phyloP scores from a whole-genome alignment of 2,888 invertebrate species.

The Dioctria rufipes region DNA sequence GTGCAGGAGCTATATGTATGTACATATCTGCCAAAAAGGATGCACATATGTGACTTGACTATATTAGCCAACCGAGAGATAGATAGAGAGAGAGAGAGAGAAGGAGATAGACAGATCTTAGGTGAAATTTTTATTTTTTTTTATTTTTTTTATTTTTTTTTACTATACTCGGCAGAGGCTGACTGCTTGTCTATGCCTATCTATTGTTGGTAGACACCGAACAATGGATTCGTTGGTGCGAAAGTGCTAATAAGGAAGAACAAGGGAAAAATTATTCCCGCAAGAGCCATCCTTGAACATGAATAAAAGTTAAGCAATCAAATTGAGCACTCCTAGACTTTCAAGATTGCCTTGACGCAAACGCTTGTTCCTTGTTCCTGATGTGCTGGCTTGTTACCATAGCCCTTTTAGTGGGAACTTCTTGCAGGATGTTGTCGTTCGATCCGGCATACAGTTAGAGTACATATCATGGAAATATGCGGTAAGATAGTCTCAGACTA shows the following conservation, averaged over 20 bases:
- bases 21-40: neutral
- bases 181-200: neutral
- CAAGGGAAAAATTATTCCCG: constrained; percentile 47
- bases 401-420: constrained; percentile 9
- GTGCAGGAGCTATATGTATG: neutral
- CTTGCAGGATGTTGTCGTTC: constrained; percentile 1
- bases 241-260: constrained; percentile 45
- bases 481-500: constrained; percentile 1
- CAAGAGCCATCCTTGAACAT: constrained; percentile 41
- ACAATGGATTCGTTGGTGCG: constrained; percentile 43
- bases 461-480: constrained; percentile 2
- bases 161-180: constrained; percentile 27
- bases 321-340: constrained; percentile 39
- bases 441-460: neutral
- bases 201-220: constrained; percentile 34
- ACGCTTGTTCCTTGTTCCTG: neutral
- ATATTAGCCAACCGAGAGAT: constrained; percentile 35
- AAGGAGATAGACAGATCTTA: neutral
- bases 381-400: neutral
- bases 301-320: constrained; percentile 46
- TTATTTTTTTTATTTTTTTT: neutral
- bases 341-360: constrained; percentile 24
- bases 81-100: too few species aligned
- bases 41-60: neutral
- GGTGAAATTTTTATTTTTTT: constrained; percentile 2